Base-by-base conservation (phyloP, 2,888 invertebrate genomes). In the Apodemia mormo region DNA sequence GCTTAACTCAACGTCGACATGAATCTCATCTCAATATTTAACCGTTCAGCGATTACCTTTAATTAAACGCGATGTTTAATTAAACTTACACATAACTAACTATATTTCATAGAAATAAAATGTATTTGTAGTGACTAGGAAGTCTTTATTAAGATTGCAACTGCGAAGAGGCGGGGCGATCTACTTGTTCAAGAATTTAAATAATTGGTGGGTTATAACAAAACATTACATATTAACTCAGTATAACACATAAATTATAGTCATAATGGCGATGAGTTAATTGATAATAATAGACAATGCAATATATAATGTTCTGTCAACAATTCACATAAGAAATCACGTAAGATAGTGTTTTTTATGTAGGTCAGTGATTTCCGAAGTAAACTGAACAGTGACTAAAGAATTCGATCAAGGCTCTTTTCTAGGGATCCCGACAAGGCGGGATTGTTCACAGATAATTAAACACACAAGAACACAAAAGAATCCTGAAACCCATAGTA, bases 81-180 rank as follows among this genome's bases (percentile, higher is more conserved):
- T 91, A 89, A 88, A 83, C 78, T 81, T 85, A 86, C 86, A 86
- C 78, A 84, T 79, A 77, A 75, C 80, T 76, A 78, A 78, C 79
- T 79, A 85, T 85, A 85, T 83, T 84, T 86, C 82, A 87, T 88
- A 86, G 87, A 89, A 88, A 89, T 85, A 86, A 88, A 86, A 86
- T 82, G 84, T 81, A 76, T 84, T 82, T 84, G 81, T 82, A 82
- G 79, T 83, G 54, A 78, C 88, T 92, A 92, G 92, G 92, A 92
- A 92, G 89, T 91, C 89, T 92, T 92, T 90, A 92, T 91, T 91
- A 88, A 91, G 87, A 91, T 90, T 91, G 88, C 87, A 84, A 92
- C 86, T 88, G 87, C 86, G 85, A 92, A 92, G 86, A 86, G 93
- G 92, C 91, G 92, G 86, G 76, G 77, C 80, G 74, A 78, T 79